Base-by-base conservation (phyloP, 2,113 vertebrate genomes). In the Erpornis zantholeuca region DNA sequence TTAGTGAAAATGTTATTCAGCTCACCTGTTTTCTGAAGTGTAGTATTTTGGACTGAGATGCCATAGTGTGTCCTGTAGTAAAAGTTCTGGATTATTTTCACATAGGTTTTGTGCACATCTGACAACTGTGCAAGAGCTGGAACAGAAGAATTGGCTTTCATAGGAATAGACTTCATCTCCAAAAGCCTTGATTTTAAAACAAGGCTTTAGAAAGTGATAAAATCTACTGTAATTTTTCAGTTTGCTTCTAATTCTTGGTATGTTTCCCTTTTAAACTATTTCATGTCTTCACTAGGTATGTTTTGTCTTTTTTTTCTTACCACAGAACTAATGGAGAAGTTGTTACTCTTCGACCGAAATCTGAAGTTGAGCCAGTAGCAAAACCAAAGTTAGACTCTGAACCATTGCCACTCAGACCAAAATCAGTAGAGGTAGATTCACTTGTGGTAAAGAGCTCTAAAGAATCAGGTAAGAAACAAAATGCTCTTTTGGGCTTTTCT, bases 261-360 rank as follows among this genome's bases (percentile, higher is more conserved):
- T 86, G 12, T 52, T 95, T 96, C 10, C 10, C 22, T 63, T 25
- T 93, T 49, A 47, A 57, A 65, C 12, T 38, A 3, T 63, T 79
- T 49, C 6, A 29, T 73, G 40, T 65, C 54, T 53, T 82, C 21
- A 89, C 18, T 35, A 20, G 15, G 3, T 80, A 9, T 63, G 31
- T 68, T 27, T 42, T 91, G 4, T 92, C 7, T 2, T 6, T 80
- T 33, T 29, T 83, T 90, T 82, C 28, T 95, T 29, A 16, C 82
- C 91, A 45, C 87, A 99, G 99, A 79, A 97, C 99, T 93, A 99
- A 99, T 97, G 99, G 99, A 93, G 99, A 99, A 93, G 86, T 99
- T 93, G 97, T 98, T 97, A 94, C 95, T 36, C 97, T 92, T 86
- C 98, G 98, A 96, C 98, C 98, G 5, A 99, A 99, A 97, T 98